These are phyloP conservation scores for Phymanthus crucifer DNA, from an alignment of 92 coral and sea anemone species.

Conservation along the genomic window DNA sequence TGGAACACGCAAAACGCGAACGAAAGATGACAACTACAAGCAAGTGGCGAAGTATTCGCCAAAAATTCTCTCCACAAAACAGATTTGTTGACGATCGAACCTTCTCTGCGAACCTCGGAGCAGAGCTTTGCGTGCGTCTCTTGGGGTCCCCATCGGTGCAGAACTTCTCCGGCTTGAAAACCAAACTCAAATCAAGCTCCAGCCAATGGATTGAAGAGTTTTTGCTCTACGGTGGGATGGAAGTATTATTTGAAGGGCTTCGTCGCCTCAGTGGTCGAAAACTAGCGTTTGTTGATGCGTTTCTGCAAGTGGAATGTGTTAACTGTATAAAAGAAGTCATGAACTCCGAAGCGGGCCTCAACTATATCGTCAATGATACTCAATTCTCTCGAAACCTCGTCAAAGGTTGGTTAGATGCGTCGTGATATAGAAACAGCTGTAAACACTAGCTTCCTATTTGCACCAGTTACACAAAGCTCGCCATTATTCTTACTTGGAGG, in stretches of 20 bases:
- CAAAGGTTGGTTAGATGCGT: conserved; percentile 82
- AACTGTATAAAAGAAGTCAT: conserved; percentile 91
- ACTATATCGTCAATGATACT: conserved; percentile 61
- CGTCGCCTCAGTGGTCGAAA: conserved; percentile 60
- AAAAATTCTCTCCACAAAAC: conserved; percentile 32
- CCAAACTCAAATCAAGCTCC: conserved; percentile 73
- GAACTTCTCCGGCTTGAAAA: conserved; percentile 85
- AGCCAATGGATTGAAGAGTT: conserved; percentile 84
- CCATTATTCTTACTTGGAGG: too few species aligned
- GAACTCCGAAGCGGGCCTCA: conserved; percentile 89
- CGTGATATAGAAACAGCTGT: not conserved
- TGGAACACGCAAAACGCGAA: not conserved
- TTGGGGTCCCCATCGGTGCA: conserved; percentile 69
- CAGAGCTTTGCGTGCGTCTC: conserved; percentile 88
- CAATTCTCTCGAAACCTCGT: conserved; percentile 66
- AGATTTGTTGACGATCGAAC: not conserved
- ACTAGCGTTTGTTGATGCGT: conserved; percentile 76
- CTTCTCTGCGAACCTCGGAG: conserved; percentile 65
- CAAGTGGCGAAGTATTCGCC: conserved; percentile 58
- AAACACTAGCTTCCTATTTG: not conserved
- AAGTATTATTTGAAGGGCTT: conserved; percentile 75
- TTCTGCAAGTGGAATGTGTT: conserved; percentile 86
- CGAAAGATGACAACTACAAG: conserved; percentile 25
- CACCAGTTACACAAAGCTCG: not conserved
- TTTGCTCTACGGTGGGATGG: conserved; percentile 78